These are phyloP conservation scores for Nixonia krombeini DNA, from an alignment of 1,140 invertebrate genomes.

Conservation along the genomic window DNA sequence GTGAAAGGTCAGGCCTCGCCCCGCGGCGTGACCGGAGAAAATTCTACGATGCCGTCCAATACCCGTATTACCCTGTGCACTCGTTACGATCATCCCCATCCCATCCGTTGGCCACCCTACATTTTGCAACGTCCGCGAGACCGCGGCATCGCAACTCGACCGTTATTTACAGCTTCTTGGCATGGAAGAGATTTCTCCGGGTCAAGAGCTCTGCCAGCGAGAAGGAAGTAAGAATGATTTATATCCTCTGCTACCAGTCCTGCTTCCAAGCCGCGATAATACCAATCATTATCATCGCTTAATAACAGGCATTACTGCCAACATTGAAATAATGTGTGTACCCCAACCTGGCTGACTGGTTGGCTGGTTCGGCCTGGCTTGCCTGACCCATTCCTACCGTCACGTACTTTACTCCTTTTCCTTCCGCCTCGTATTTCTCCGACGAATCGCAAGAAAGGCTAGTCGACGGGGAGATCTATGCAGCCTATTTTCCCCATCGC, in stretches of 20 bases:
- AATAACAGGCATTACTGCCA: slow-evolving; percentile 74
- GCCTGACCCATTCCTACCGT: slow-evolving; percentile 62
- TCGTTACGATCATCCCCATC: not conserved
- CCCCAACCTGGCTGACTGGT: slow-evolving; percentile 52
- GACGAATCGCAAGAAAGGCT: slow-evolving; percentile 21
- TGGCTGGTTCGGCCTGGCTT: slow-evolving; percentile 48
- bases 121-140: not conserved
- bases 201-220: slow-evolving; percentile 59
- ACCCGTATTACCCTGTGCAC: too few relatives aligned
- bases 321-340: slow-evolving; percentile 72
- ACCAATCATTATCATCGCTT: slow-evolving; percentile 74
- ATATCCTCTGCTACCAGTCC: slow-evolving; percentile 72
- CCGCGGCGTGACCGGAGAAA: too few relatives aligned
- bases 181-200: slow-evolving; percentile 62
- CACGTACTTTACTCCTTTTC: slow-evolving; percentile 45
- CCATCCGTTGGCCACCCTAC: not conserved
- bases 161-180: slow-evolving; percentile 71
- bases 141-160: slow-evolving; percentile 43
- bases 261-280: slow-evolving; percentile 72
- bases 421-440: slow-evolving; percentile 30
- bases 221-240: slow-evolving; percentile 73
- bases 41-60: too few relatives aligned
- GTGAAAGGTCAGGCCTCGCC: too few relatives aligned
- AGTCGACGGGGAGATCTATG: too few relatives aligned
- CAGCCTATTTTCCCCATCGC: too few relatives aligned